phyloP scores from a whole-genome alignment of 2,888 invertebrate genomes.

The Ganaspis brasiliensis region DNA sequence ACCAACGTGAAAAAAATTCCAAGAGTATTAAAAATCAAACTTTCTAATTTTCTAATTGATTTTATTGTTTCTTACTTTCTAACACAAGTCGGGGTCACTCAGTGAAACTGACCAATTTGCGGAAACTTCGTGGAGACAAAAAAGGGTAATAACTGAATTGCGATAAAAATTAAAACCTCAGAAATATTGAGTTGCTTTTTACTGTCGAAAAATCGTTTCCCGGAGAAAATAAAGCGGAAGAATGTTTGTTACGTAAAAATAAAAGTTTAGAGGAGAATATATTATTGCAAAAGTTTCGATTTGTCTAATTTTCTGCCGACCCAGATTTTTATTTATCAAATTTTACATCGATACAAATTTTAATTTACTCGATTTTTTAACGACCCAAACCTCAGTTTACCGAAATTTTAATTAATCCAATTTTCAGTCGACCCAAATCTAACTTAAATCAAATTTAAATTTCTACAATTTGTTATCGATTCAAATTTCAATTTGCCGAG shows the following conservation, averaged over 20 bases:
- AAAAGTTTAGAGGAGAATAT: not conserved
- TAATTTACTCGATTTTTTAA: no score
- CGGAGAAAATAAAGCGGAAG: not conserved
- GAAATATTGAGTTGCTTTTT: not conserved
- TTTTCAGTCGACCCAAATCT: no score
- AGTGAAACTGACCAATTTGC: conserved; percentile 17
- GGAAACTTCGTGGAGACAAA: conserved; percentile 10
- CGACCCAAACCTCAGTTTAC: no score
- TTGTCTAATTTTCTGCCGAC: no score
- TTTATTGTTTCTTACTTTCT: conserved; percentile 13
- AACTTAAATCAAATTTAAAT: no score
- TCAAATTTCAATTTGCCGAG: no score
- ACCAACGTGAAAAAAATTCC: conserved; percentile 13
- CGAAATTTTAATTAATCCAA: no score
- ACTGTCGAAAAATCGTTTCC: not conserved
- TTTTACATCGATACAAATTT: no score
- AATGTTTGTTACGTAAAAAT: not conserved
- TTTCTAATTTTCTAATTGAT: conserved; percentile 42
- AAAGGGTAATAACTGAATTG: not conserved
- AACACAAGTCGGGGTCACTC: not conserved
- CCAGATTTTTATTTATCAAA: no score
- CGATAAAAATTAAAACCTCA: not conserved
- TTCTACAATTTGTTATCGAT: no score
- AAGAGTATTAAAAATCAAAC: conserved; percentile 11
- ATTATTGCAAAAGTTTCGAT: no score